Evolutionary conservation across 2,797 vertebrate species (phyloP).

Genomic region (Amblyraja radiata): DNA sequence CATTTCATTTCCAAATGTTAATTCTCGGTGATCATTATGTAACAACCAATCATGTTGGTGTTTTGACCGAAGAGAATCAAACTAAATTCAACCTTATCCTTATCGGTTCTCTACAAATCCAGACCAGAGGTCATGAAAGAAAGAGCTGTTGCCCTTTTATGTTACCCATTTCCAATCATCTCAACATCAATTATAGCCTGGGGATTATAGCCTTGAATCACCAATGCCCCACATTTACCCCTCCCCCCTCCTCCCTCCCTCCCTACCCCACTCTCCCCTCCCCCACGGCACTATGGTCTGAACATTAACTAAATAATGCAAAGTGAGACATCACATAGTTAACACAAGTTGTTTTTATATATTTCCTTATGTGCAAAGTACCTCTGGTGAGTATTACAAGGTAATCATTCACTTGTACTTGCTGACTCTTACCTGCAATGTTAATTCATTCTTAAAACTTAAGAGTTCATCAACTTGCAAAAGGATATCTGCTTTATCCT

Average conservation of each 20-base stretch:
- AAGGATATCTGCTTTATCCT: conserved; percentile 93
- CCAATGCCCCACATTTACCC: too few relatives aligned
- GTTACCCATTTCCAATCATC: background rate
- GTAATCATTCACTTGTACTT: background rate
- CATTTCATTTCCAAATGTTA: background rate
- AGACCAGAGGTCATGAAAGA: background rate
- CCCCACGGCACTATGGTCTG: background rate
- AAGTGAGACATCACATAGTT: background rate
- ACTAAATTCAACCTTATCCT: background rate
- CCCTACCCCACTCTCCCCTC: too few relatives aligned
- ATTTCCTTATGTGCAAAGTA: background rate
- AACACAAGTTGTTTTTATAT: background rate
- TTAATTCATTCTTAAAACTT: conserved; percentile 87
- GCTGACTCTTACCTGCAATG: conserved; percentile 68
- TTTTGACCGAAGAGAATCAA: background rate
- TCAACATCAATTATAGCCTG: background rate
- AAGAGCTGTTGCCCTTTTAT: background rate
- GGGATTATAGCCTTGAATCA: background rate
- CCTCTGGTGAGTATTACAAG: background rate
- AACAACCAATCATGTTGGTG: background rate
- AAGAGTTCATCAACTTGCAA: conserved; percentile 82
- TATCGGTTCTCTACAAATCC: too few relatives aligned
- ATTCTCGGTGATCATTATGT: background rate
- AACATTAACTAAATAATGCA: background rate
- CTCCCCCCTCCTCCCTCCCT: too few relatives aligned